Evolutionary conservation across 30 jellyfish, hydroid and myxozoan genomes (phyloP).

Genomic region (Aurelia aurita): DNA sequence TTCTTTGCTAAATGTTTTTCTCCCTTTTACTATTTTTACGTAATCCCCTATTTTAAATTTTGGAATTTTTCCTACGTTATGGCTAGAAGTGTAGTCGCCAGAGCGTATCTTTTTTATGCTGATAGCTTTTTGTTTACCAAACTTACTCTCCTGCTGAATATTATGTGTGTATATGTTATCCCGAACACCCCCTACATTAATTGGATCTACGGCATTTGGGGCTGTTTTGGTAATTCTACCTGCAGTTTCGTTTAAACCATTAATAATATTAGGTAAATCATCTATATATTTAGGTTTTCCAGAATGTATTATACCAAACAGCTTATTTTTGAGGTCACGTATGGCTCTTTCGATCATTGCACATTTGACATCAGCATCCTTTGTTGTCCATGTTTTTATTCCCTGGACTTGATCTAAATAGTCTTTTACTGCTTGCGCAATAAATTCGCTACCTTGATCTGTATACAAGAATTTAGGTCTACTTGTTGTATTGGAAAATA

Average conservation of each 20-base stretch:
- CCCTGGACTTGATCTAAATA: neutral
- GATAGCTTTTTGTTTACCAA: too few species aligned
- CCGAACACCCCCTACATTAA: neutral
- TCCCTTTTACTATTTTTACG: too few species aligned
- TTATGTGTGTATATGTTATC: neutral
- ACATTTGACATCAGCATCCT: neutral
- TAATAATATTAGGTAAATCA: neutral
- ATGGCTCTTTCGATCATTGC: neutral
- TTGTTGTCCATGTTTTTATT: neutral
- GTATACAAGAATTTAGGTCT: conserved; percentile 2
- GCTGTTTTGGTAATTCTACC: neutral
- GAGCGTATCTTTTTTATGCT: too few species aligned
- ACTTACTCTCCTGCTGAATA: too few species aligned
- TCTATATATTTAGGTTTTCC: neutral
- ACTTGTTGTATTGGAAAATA: neutral
- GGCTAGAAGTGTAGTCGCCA: too few species aligned
- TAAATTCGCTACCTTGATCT: conserved; percentile 7
- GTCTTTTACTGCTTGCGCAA: neutral
- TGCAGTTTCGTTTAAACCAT: neutral
- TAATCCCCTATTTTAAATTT: too few species aligned
- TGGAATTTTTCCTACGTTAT: too few species aligned
- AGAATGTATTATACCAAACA: too few species aligned
- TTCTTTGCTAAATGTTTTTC: too few species aligned
- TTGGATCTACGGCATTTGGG: neutral
- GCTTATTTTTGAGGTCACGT: neutral